Evolutionary conservation across 2,113 vertebrate species (phyloP).

Genomic region (Galemys pyrenaicus): DNA sequence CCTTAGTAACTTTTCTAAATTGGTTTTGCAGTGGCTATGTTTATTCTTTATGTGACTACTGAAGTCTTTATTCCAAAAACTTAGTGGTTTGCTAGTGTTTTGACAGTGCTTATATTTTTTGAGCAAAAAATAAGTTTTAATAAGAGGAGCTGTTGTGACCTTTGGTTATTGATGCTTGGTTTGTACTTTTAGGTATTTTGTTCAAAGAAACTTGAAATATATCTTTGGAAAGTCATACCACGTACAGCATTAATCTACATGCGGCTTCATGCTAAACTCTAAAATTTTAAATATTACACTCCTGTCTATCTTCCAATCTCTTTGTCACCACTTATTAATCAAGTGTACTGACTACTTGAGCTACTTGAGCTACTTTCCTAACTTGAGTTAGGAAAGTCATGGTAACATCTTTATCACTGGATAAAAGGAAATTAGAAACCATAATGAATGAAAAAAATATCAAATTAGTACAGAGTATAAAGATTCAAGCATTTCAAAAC

Average conservation of each 20-base stretch:
- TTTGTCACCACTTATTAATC: not conserved
- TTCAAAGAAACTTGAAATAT: not conserved
- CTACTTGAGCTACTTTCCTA: too few relatives aligned
- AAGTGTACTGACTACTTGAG: not conserved
- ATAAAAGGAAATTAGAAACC: not conserved
- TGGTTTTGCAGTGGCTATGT: not conserved
- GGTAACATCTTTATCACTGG: not conserved
- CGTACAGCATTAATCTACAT: not conserved
- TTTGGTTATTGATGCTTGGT: not conserved
- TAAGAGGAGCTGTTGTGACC: too few relatives aligned
- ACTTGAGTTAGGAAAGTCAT: not conserved
- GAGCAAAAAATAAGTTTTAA: not conserved
- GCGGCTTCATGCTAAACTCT: not conserved
- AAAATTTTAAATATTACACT: not conserved
- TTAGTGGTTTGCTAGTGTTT: not conserved
- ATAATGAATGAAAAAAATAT: not conserved
- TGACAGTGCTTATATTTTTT: not conserved
- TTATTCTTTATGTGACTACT: not conserved
- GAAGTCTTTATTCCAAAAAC: not conserved
- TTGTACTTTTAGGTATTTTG: not conserved
- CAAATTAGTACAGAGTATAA: not conserved
- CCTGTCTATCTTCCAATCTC: not conserved
- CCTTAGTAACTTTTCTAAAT: not conserved
- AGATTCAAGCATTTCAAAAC: not conserved
- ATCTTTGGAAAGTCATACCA: not conserved